phyloP scores from a whole-genome alignment of 2,888 invertebrate genomes.

The Silvanus unidentatus region DNA sequence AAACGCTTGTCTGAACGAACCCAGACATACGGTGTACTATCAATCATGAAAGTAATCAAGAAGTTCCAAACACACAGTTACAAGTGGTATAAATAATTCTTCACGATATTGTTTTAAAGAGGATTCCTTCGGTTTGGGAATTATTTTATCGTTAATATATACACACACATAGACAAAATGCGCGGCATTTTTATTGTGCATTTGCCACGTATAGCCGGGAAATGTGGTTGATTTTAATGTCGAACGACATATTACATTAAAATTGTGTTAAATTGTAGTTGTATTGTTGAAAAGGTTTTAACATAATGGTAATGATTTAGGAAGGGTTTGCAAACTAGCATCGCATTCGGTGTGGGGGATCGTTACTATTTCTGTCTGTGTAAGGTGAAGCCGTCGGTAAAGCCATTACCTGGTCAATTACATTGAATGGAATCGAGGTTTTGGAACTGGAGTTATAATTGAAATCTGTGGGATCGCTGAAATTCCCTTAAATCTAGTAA shows the following conservation, averaged over 20 bases:
- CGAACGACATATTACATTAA: no score
- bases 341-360: slow-evolving; percentile 17
- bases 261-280: no score
- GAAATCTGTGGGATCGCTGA: slow-evolving; percentile 46
- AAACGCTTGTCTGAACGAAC: slow-evolving; percentile 30
- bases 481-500: slow-evolving; percentile 47
- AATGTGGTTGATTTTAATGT: no score
- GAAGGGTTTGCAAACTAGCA: slow-evolving; percentile 37
- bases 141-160: no score
- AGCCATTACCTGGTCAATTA: slow-evolving; percentile 48
- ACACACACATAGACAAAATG: slow-evolving; percentile 7
- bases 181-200: slow-evolving; percentile 2
- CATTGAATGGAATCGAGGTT: slow-evolving; percentile 46
- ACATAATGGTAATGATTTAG: slow-evolving; percentile 40
- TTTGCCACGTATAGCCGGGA: no score
- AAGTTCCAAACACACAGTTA: slow-evolving; percentile 22
- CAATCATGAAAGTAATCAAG: slow-evolving; percentile 40
- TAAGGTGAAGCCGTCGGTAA: slow-evolving; percentile 45
- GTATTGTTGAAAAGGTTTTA: slow-evolving; percentile 20
- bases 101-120: no score
- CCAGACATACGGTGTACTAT: slow-evolving; percentile 38
- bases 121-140: no score
- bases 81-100: no score
- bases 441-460: slow-evolving; percentile 46
- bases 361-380: slow-evolving; percentile 38